phyloP scores from a whole-genome alignment of 2,888 invertebrate genomes.

The Caenorhabditis sp. region DNA sequence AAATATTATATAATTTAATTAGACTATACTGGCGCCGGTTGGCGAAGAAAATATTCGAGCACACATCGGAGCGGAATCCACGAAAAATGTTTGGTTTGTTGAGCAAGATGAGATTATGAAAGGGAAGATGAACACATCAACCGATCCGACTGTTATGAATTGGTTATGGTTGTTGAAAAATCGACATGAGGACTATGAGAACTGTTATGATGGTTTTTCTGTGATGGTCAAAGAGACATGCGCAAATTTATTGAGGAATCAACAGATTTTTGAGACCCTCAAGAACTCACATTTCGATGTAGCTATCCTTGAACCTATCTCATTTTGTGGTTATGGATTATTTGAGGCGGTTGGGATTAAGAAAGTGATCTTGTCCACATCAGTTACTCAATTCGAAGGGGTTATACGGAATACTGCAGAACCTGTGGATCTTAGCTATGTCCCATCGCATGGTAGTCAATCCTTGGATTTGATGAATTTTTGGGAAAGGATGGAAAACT shows the following conservation, averaged over 20 bases:
- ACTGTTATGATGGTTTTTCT: not conserved
- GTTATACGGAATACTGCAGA: conserved; percentile 12
- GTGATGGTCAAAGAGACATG: not conserved
- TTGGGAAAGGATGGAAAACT: not conserved
- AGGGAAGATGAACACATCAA: not conserved
- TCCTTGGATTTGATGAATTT: not conserved
- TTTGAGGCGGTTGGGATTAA: conserved; percentile 17
- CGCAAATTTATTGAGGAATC: not conserved
- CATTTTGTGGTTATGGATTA: conserved; percentile 5
- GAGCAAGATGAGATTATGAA: not conserved
- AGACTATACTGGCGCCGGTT: not conserved
- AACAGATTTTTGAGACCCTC: conserved; percentile 10
- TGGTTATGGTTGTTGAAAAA: not conserved
- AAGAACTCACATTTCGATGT: conserved; percentile 18
- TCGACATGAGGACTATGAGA: not conserved
- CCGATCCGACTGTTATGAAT: not conserved
- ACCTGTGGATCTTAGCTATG: conserved; percentile 18
- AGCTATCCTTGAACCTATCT: conserved; percentile 8
- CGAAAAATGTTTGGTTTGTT: not conserved
- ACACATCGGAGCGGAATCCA: not conserved
- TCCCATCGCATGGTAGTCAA: conserved; percentile 1
- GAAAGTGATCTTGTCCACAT: conserved; percentile 11
- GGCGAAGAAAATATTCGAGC: not conserved
- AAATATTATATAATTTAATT: too few species aligned
- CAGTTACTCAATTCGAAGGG: conserved; percentile 19